Conservation (phyloP, 2,888 invertebrate genomes). For the Cactoblastis cactorum region DNA sequence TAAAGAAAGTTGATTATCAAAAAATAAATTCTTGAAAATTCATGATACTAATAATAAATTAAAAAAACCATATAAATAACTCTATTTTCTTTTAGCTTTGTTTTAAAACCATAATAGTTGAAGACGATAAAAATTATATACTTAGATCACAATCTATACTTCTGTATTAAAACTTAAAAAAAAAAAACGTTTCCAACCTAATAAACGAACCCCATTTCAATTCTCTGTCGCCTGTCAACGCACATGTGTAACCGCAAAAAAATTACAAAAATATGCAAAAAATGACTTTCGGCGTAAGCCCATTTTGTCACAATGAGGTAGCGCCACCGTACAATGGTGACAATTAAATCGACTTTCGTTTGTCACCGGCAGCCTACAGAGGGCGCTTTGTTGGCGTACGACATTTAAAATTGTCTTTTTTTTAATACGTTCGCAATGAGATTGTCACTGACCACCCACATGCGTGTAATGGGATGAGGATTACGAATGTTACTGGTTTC, state of each 20-base stretch:
- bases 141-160: no score
- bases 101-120: no score
- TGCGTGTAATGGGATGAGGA: slow-evolving; percentile 52
- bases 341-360: slow-evolving; percentile 60
- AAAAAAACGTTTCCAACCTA: no score
- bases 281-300: slow-evolving; percentile 55
- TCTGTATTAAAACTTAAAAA: no score
- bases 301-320: slow-evolving; percentile 55
- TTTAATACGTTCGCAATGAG: slow-evolving; percentile 25
- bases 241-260: slow-evolving; percentile 21
- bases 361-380: slow-evolving; percentile 55
- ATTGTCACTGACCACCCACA: slow-evolving; percentile 52
- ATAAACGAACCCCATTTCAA: slow-evolving; percentile 36
- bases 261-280: no score
- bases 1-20: no score
- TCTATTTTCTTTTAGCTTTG: no score
- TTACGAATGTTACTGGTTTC: slow-evolving; percentile 33
- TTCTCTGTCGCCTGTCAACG: slow-evolving; percentile 51
- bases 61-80: no score
- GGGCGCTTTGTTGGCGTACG: slow-evolving; percentile 38
- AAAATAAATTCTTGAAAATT: no score
- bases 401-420: slow-evolving; percentile 27
- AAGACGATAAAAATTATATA: no score
- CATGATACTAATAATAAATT: no score
- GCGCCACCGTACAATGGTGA: slow-evolving; percentile 55